Percentiles rank a stretch among this genome's conserved stretches.
Conservation (phyloP, 2,888 invertebrate species). For the Fabriciana adippe region DNA sequence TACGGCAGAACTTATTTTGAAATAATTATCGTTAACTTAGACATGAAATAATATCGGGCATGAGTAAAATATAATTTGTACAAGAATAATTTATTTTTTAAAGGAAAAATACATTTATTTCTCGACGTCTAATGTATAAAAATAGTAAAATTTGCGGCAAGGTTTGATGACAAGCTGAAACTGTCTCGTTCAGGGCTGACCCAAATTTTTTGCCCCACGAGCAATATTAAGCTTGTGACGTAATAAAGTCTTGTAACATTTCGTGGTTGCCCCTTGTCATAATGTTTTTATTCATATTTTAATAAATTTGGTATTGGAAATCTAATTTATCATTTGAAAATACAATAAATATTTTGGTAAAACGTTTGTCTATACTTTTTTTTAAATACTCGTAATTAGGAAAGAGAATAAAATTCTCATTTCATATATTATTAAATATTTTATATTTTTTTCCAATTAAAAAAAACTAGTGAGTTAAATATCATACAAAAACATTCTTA, state of each 20-base stretch:
- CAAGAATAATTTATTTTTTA: no score
- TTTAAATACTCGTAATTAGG: no score
- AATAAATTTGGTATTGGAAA: not conserved
- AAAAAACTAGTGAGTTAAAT: no score
- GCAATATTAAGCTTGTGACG: constrained; percentile 45
- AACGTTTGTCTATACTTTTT: no score
- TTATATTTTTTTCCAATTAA: no score
- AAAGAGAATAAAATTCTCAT: no score
- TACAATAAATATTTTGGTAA: no score
- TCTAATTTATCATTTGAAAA: no score
- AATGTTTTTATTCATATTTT: constrained; percentile 9
- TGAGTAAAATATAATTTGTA: not conserved
- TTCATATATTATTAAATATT: no score
- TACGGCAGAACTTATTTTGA: no score
- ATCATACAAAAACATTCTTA: no score
- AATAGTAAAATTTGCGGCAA: constrained; percentile 26
- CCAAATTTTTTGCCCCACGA: constrained; percentile 45
- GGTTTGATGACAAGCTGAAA: constrained; percentile 41
- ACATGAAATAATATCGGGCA: not conserved
- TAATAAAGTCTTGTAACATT: constrained; percentile 42
- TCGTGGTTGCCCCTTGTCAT: constrained; percentile 18
- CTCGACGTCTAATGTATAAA: constrained; percentile 21
- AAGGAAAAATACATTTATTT: constrained; percentile 11
- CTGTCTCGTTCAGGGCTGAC: constrained; percentile 45
- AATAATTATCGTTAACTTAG: not conserved